Evolutionary conservation across 2,113 vertebrate species (phyloP).

Genomic region (Maccullochella peelii): DNA sequence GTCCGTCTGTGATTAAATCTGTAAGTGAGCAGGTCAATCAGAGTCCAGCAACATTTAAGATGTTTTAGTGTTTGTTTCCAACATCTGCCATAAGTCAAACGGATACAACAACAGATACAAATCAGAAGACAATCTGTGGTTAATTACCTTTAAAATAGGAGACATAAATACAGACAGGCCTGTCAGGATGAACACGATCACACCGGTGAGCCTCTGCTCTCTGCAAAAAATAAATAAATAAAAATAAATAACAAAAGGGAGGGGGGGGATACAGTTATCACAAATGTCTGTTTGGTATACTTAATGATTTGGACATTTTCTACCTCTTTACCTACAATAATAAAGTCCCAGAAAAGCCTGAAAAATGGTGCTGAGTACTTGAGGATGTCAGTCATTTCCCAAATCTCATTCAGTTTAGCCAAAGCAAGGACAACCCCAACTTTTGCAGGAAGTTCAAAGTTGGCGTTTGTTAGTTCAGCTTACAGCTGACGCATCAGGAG

Average conservation of each 20-base stretch:
- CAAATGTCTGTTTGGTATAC: conserved; percentile 2
- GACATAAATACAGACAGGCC: conserved; percentile 99
- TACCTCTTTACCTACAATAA: not conserved
- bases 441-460: conserved; percentile 21
- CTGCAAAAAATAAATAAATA: conserved; percentile 79
- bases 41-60: not conserved
- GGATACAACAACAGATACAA: not conserved
- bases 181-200: conserved; percentile 93
- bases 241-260: not conserved
- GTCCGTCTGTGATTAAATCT: not conserved
- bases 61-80: not conserved
- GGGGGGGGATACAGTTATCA: not conserved
- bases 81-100: not conserved
- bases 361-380: not conserved
- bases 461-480: conserved; percentile 78
- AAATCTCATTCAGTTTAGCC: not conserved
- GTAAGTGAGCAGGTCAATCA: not conserved
- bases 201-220: conserved; percentile 95
- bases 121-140: not conserved
- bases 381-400: not conserved
- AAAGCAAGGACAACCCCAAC: not conserved
- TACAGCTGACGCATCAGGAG: conserved; percentile 78
- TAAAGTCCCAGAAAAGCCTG: not conserved
- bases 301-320: not conserved
- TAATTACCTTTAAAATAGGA: conserved; percentile 96